Evolutionary conservation across 2,888 invertebrate species (phyloP), one percentile per base, ranked within the genome.

Genomic region (Biston stratarius): DNA sequence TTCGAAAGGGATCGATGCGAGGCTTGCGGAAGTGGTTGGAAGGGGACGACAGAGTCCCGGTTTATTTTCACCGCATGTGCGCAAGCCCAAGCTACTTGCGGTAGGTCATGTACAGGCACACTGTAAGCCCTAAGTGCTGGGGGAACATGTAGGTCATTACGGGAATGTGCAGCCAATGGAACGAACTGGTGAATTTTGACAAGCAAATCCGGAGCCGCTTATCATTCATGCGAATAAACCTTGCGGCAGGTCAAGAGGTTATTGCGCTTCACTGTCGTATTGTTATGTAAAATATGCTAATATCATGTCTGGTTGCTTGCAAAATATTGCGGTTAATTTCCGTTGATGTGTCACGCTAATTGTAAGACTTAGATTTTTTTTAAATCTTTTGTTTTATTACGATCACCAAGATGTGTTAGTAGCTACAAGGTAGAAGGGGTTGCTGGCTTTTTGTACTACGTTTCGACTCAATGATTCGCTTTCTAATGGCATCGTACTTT

Each of bases 61-160:
- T 87, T 70, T 90, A 89, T 89, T 91, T 91, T 86, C 80, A 84
- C 84, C 79, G 77, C 82, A 77, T 78, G 79, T 44, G 75, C 87
- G 74, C 90, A 93, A 91, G 80, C 79, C 79, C 83, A 82, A 79
- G 83, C 74, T 72, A 73, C 79, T 90, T 94, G 87, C 71, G 89
- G 88, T 83, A 94, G 93, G 93, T 94, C 93, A 86, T 87, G 86
- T 83, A 84, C 87, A 92, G 88, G 88, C 86, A 90, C 84, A 86
- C 79, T 83, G 88, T 83, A 89, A 90, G 82, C 88, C 88, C 92
- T 92, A 91, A 83, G 87, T 87, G 83, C 85, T 83, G 88, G 89
- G 92, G 91, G 91, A 88, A 76, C 79, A 92, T 91, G 81, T 92
- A 91, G 91, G 92, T 92, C 92, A 90, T 88, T 75, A 83, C 87